A percentile compares a stretch with the other conserved stretches of the same genome.
Conservation (phyloP, 2,888 invertebrate genomes). For the Neoitamus cyanurus region DNA sequence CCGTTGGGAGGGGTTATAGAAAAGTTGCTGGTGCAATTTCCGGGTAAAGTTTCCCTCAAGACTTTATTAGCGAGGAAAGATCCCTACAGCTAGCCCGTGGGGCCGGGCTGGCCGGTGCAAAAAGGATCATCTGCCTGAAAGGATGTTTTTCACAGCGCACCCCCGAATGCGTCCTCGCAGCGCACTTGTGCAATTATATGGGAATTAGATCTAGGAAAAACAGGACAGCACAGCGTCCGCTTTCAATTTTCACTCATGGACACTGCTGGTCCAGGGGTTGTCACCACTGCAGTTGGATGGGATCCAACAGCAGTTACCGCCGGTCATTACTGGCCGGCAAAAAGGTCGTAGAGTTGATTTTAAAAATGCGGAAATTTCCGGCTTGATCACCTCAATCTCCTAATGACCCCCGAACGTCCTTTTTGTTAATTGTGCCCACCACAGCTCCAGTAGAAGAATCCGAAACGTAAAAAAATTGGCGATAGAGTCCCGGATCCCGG, state of each 20-base stretch:
- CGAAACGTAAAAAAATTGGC: background rate
- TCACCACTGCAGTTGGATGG: background rate
- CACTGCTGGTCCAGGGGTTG: background rate
- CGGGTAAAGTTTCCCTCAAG: background rate
- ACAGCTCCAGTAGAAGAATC: background rate
- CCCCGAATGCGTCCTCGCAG: background rate
- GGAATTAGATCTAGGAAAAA: background rate
- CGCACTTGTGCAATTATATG: background rate
- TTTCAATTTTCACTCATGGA: background rate
- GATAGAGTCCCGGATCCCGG: background rate
- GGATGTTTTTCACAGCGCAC: background rate
- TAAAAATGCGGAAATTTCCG: background rate
- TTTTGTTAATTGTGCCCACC: background rate
- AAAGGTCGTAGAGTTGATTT: background rate
- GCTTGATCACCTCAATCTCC: background rate
- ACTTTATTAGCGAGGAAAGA: background rate
- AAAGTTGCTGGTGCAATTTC: background rate
- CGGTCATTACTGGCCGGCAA: background rate
- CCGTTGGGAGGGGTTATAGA: background rate
- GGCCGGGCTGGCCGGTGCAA: no score
- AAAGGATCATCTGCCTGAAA: background rate
- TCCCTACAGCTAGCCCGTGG: background rate
- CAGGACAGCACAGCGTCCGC: background rate
- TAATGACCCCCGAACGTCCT: background rate
- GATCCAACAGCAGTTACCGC: background rate